Evolutionary conservation across 2,797 vertebrate genomes (phyloP).

Genomic region (Balearica regulorum): DNA sequence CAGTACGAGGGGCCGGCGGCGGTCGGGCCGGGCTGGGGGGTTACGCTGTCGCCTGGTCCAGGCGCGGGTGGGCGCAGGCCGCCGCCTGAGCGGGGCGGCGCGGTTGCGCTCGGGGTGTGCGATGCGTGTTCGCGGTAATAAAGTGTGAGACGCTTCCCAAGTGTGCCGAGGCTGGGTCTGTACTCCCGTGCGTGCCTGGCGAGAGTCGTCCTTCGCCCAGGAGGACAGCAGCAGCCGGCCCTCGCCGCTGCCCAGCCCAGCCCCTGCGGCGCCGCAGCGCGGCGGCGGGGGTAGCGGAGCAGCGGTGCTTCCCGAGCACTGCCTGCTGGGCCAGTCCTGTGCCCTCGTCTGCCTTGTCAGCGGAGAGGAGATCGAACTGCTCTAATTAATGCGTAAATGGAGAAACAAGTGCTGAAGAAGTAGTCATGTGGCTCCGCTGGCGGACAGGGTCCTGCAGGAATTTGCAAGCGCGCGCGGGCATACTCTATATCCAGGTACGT

Average conservation of each 20-base stretch:
- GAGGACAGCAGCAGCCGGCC: not conserved
- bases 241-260: not conserved
- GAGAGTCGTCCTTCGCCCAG: fast-evolving
- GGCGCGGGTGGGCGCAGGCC: not conserved
- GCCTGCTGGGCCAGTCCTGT: fast-evolving
- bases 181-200: fast-evolving
- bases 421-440: fast-evolving
- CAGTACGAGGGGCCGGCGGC: not conserved
- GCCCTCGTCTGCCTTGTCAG: not conserved
- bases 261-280: not conserved
- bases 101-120: not conserved
- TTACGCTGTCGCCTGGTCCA: not conserved
- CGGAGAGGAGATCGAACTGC: not conserved
- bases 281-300: fast-evolving
- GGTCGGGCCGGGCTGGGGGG: no score
- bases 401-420: fast-evolving
- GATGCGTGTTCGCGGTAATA: not conserved
- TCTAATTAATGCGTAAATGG: fast-evolving
- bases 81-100: not conserved
- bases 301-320: fast-evolving
- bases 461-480: fast-evolving
- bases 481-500: not conserved
- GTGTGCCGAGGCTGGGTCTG: fast-evolving
- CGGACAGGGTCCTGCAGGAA: fast-evolving
- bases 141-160: not conserved